These are phyloP conservation scores for Argya squamiceps DNA, from an alignment of 2,797 vertebrate genomes.

Conservation along the genomic window DNA sequence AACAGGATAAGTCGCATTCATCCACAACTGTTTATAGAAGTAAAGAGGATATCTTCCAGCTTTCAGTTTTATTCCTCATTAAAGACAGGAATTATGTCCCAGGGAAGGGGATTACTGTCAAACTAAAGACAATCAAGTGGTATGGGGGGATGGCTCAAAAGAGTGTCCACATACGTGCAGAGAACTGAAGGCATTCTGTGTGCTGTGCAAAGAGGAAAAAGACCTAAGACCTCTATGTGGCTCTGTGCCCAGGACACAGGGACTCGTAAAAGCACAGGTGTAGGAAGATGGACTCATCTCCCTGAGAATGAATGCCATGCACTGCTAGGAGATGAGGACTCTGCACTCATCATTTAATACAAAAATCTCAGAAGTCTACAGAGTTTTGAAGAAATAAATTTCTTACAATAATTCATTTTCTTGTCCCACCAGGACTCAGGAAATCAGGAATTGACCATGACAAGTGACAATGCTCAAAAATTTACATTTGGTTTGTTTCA, in stretches of 20 bases:
- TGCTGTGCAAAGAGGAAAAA: not conserved
- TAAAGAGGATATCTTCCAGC: not conserved
- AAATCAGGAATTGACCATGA: not conserved
- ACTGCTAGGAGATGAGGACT: not conserved
- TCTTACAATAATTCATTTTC: not conserved
- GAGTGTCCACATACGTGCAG: not conserved
- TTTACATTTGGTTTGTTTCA: not conserved
- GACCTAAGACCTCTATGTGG: not conserved
- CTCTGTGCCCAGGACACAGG: not conserved
- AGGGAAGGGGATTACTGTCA: constrained; percentile 15
- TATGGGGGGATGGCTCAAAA: not conserved
- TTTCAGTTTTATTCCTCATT: not conserved
- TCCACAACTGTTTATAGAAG: not conserved
- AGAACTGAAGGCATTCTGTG: not conserved
- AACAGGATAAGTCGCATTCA: not conserved
- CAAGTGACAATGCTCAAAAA: not conserved
- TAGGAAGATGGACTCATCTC: not conserved
- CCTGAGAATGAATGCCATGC: not conserved
- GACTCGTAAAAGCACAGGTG: not conserved
- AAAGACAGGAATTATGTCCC: not conserved
- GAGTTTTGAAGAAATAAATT: not conserved
- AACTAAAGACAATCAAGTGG: not conserved
- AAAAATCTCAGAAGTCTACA: not conserved
- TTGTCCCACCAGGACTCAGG: not conserved
- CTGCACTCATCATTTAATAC: not conserved